Evolutionary conservation across 2,888 invertebrate genomes (phyloP).

Genomic region (Macrosiphum euphorbiae): DNA sequence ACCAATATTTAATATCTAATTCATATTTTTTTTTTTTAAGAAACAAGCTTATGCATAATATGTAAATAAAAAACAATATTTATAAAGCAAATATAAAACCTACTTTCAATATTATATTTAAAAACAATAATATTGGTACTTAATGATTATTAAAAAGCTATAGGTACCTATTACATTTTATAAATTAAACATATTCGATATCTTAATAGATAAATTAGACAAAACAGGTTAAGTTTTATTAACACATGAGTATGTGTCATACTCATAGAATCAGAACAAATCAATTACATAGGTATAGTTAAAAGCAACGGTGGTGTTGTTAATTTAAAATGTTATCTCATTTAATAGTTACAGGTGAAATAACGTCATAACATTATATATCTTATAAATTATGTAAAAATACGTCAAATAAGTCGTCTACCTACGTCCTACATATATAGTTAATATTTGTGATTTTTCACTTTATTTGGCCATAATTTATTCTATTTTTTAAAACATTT

Average conservation of each 20-base stretch:
- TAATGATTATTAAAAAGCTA: not conserved
- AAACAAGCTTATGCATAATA: not conserved
- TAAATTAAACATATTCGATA: not conserved
- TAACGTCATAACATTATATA: not conserved
- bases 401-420: not conserved
- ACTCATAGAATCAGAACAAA: too few relatives aligned
- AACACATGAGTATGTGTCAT: not conserved
- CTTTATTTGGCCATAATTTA: not conserved
- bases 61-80: not conserved
- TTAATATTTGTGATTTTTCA: not conserved
- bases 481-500: not conserved
- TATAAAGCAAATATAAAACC: not conserved
- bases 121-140: not conserved
- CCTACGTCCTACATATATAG: fast-evolving
- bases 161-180: not conserved
- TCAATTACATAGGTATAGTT: too few relatives aligned
- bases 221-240: not conserved
- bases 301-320: not conserved
- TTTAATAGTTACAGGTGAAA: not conserved
- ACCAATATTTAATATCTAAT: not conserved
- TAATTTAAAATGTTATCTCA: not conserved
- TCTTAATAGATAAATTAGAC: not conserved
- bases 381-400: not conserved
- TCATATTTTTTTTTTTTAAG: not conserved
- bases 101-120: not conserved